Evolutionary conservation across 2,113 vertebrate genomes (phyloP), one percentile per base, ranked within the genome.

Genomic region (Rhabdornis inornatus): DNA sequence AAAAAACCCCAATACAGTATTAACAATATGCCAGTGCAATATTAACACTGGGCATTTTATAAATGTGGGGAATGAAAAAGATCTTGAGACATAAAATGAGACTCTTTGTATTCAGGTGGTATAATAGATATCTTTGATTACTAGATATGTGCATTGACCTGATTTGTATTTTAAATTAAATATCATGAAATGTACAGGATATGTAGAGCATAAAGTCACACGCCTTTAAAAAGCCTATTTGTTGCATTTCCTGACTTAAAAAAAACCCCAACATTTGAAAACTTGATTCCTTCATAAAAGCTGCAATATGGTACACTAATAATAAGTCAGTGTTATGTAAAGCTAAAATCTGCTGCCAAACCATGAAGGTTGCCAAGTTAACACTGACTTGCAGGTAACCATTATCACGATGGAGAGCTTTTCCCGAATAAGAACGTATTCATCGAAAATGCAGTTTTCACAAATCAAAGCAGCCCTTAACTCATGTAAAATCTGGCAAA

Each of bases 381-480:
- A 90, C 49, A 42, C 1, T 74, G 44, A 69, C 86, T 90, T 88
- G 82, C 55, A 83, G 74, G 74, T 86, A 90, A 83, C 57, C 47
- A 53, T 77, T 88, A 42, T 77, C 25, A 83, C 5, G 2, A 53
- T 44, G 44, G 40, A 83, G 44, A 80, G 13, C 66, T 88, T 77
- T 77, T 92, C 35, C 66, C 83, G 23, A 63, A 45, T 49, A 75
- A 74, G 33, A 87, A 91, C 3, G 5, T 64, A 49, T 3, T 72
- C 75, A 53, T 61, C 3, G 3, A 74, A 93, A 93, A 87, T 33
- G 28, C 28, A 88, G n/a, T 80, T 95, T 85, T 82, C 78, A 86
- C 83, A 93, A 94, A 90, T 90, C 90, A 92, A 96, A 95, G 49
- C 37, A 83, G 69, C 66, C 31, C 33, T 65, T 65, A 80, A 65